These are phyloP conservation scores for Rhysida immarginata DNA, from an alignment of 1,140 invertebrate genomes.

Conservation along the genomic window DNA sequence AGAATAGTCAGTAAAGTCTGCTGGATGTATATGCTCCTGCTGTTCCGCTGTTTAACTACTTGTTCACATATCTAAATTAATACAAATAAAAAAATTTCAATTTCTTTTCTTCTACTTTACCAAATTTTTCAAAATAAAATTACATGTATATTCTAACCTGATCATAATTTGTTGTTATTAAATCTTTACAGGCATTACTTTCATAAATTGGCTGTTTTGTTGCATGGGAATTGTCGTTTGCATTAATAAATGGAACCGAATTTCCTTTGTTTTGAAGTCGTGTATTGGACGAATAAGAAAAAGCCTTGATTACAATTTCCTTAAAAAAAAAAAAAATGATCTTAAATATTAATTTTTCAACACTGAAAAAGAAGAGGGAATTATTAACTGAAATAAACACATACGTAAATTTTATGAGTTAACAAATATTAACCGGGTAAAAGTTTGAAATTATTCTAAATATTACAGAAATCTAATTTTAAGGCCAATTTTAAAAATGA, in stretches of 20 bases:
- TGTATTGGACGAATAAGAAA: too few relatives aligned
- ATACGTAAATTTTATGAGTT: too few relatives aligned
- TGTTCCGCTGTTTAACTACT: slow-evolving; percentile 57
- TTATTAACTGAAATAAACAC: too few relatives aligned
- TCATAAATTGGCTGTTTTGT: slow-evolving; percentile 45
- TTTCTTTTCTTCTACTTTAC: too few relatives aligned
- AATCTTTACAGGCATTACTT: slow-evolving; percentile 65
- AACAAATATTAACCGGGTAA: too few relatives aligned
- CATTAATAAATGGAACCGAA: slow-evolving; percentile 1
- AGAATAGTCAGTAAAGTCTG: slow-evolving; percentile 72
- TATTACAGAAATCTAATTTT: too few relatives aligned
- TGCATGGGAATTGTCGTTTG: not conserved
- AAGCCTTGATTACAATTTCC: too few relatives aligned
- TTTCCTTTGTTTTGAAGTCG: slow-evolving; percentile 25
- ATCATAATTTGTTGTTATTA: slow-evolving; percentile 70
- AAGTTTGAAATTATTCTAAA: too few relatives aligned
- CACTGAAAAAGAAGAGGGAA: too few relatives aligned
- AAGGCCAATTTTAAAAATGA: too few relatives aligned
- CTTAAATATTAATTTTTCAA: too few relatives aligned
- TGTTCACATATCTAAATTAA: slow-evolving; percentile 30
- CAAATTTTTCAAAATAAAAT: not conserved
- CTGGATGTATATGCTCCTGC: slow-evolving; percentile 66
- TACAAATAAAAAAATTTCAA: not conserved
- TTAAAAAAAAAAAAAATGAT: too few relatives aligned
- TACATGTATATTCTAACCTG: slow-evolving; percentile 42